Evolutionary conservation across 2,888 invertebrate genomes (phyloP).

Genomic region (Synergus japonicus): DNA sequence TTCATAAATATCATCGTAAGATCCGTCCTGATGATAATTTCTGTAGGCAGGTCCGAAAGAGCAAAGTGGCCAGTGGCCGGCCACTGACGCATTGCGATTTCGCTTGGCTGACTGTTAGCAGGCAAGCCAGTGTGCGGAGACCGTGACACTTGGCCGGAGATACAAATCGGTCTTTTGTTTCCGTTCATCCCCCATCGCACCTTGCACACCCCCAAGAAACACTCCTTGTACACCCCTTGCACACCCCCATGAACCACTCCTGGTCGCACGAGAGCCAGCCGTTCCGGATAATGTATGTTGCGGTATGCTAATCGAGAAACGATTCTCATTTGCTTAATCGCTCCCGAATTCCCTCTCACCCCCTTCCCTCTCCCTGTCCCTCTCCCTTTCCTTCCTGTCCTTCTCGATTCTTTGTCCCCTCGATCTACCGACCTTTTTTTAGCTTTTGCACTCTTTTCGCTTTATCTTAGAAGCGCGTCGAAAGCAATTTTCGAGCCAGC

Average conservation of each 20-base stretch:
- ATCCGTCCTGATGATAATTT: constrained; percentile 63
- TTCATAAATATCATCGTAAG: constrained; percentile 60
- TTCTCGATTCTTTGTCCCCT: constrained; percentile 31
- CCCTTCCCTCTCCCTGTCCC: background rate
- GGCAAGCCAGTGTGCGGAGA: constrained; percentile 53
- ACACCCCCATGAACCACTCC: constrained; percentile 48
- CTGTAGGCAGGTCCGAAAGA: constrained; percentile 46
- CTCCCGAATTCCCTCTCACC: constrained; percentile 43
- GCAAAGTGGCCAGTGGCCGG: constrained; percentile 31
- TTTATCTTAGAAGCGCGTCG: constrained; percentile 31
- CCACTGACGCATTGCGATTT: constrained; percentile 13
- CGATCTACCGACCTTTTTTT: constrained; percentile 23
- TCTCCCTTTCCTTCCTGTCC: background rate
- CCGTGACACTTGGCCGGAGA: constrained; percentile 65
- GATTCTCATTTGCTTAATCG: constrained; percentile 66
- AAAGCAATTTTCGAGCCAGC: constrained; percentile 41
- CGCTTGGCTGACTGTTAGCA: constrained; percentile 42
- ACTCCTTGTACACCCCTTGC: constrained; percentile 44
- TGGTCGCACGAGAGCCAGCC: constrained; percentile 52
- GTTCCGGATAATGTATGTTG: constrained; percentile 51
- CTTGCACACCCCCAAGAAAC: constrained; percentile 57
- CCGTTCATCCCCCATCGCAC: constrained; percentile 72
- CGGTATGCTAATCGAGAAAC: constrained; percentile 64
- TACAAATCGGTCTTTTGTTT: constrained; percentile 73
- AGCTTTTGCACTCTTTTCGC: constrained; percentile 39